Percentiles rank a stretch among this genome's conserved stretches.
Conservation (phyloP, 64 coral and sea anemone species). For the Orbicella faveolata region DNA sequence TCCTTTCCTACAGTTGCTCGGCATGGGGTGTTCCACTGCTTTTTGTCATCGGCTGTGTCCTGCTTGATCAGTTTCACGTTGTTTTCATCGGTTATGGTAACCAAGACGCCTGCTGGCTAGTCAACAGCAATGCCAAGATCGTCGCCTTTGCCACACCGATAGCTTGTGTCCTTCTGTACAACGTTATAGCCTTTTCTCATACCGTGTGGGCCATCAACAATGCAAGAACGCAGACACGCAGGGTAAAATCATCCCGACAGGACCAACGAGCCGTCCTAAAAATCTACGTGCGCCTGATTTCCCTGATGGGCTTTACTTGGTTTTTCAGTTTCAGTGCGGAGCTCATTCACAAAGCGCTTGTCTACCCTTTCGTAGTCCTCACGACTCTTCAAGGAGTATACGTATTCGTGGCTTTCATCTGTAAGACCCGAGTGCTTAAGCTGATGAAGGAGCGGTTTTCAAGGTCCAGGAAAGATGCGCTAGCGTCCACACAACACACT, state of each 20-base stretch:
- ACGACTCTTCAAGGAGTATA: constrained; percentile 80
- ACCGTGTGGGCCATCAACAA: constrained; percentile 71
- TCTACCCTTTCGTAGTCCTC: constrained; percentile 85
- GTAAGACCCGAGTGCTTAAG: constrained; percentile 48
- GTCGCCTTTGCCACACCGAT: constrained; percentile 62
- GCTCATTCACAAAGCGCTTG: constrained; percentile 64
- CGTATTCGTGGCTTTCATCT: constrained; percentile 49
- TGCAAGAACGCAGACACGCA: constrained; percentile 52
- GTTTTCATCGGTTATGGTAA: constrained; percentile 82
- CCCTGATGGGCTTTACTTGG: constrained; percentile 99
- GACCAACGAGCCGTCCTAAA: constrained; percentile 59
- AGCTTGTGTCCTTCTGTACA: constrained; percentile 58
- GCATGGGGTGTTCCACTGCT: constrained; percentile 82
- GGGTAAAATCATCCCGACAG: constrained; percentile 38
- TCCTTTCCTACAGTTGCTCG: constrained; percentile 51
- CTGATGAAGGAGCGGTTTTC: constrained; percentile 10
- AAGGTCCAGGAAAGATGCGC: constrained; percentile 23
- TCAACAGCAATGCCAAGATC: constrained; percentile 65
- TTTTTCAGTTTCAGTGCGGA: constrained; percentile 80
- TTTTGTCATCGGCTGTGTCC: constrained; percentile 48
- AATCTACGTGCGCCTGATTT: constrained; percentile 77
- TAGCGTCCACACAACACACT: constrained; percentile 2
- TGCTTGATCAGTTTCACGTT: constrained; percentile 67
- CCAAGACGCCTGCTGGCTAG: constrained; percentile 69
- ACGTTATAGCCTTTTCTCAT: constrained; percentile 75